phyloP scores from a whole-genome alignment of 2,113 vertebrate genomes.

The Numida meleagris region DNA sequence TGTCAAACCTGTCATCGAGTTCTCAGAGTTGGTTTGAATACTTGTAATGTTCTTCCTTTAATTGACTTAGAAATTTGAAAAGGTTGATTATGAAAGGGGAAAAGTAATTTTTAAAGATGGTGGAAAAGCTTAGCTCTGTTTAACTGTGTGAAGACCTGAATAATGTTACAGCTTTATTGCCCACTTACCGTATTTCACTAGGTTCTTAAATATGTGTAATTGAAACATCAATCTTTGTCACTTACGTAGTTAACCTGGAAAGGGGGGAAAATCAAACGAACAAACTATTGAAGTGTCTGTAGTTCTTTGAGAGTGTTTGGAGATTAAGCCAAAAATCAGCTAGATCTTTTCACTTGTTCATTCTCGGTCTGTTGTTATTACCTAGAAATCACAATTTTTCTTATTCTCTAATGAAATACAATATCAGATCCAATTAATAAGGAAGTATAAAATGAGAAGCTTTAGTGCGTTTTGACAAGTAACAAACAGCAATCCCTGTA shows the following conservation, averaged over 20 bases:
- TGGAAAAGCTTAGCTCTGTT: not conserved
- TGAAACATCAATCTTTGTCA: not conserved
- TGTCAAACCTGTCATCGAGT: conserved; percentile 64
- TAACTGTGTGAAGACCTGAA: not conserved
- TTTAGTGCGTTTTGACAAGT: not conserved
- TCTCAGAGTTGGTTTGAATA: conserved; percentile 39
- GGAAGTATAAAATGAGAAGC: not conserved
- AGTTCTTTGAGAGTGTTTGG: not conserved
- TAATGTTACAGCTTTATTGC: not conserved
- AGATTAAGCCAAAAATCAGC: not conserved
- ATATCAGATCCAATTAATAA: not conserved
- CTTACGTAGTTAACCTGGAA: not conserved
- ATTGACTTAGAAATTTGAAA: conserved; percentile 41
- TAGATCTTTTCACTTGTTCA: not conserved
- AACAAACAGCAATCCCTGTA: not conserved
- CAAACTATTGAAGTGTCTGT: not conserved
- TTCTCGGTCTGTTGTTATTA: not conserved
- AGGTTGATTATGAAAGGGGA: conserved; percentile 1
- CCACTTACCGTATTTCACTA: not conserved
- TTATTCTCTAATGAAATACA: not conserved
- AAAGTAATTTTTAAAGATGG: not conserved
- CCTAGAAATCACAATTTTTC: not conserved
- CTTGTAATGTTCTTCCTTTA: conserved; percentile 50
- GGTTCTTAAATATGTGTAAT: not conserved
- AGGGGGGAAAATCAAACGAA: not conserved